phyloP scores from a whole-genome alignment of 2,888 invertebrate species.

The Branchellion lobata region DNA sequence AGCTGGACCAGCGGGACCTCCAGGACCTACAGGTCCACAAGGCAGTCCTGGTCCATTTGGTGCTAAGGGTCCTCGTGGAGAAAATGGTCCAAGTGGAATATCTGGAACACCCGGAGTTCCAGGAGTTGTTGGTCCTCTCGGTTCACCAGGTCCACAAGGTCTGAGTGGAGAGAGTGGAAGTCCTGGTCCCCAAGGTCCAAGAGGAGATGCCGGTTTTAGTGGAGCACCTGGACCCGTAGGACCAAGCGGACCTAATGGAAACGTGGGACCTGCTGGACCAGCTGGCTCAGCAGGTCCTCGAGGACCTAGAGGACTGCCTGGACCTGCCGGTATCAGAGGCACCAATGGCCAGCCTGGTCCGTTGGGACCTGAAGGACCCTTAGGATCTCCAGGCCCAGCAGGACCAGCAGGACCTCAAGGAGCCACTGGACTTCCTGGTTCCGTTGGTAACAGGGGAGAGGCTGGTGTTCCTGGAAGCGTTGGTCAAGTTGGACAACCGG shows the following conservation, averaged over 20 bases:
- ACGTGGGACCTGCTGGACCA: slow-evolving; percentile 52
- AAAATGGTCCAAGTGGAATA: slow-evolving; percentile 39
- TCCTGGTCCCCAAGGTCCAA: slow-evolving; percentile 59
- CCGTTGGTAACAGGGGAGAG: slow-evolving; percentile 41
- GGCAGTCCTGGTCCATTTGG: slow-evolving; percentile 38
- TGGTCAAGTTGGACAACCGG: slow-evolving; percentile 37
- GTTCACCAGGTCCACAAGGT: slow-evolving; percentile 35
- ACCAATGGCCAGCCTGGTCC: slow-evolving; percentile 41
- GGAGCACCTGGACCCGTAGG: slow-evolving; percentile 47
- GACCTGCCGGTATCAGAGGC: slow-evolving; percentile 35
- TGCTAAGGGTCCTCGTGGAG: slow-evolving; percentile 15
- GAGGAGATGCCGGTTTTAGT: slow-evolving; percentile 30
- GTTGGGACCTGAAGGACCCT: slow-evolving; percentile 56
- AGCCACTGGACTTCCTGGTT: slow-evolving; percentile 44
- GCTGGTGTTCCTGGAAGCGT: slow-evolving; percentile 36
- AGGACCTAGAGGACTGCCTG: slow-evolving; percentile 48
- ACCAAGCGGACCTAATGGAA: slow-evolving; percentile 35
- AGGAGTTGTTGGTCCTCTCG: slow-evolving; percentile 11
- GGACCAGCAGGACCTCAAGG: slow-evolving; percentile 51
- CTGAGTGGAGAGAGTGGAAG: slow-evolving; percentile 30
- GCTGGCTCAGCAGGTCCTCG: slow-evolving; percentile 54
- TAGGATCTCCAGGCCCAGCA: slow-evolving; percentile 48
- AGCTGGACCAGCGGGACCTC: slow-evolving; percentile 43
- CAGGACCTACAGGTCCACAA: slow-evolving; percentile 39
- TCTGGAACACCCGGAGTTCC: slow-evolving; percentile 36